A percentile compares a stretch with the other conserved stretches of the same genome.
phyloP scores from a whole-genome alignment of 2,797 vertebrate species.

The Vipera ursinii region DNA sequence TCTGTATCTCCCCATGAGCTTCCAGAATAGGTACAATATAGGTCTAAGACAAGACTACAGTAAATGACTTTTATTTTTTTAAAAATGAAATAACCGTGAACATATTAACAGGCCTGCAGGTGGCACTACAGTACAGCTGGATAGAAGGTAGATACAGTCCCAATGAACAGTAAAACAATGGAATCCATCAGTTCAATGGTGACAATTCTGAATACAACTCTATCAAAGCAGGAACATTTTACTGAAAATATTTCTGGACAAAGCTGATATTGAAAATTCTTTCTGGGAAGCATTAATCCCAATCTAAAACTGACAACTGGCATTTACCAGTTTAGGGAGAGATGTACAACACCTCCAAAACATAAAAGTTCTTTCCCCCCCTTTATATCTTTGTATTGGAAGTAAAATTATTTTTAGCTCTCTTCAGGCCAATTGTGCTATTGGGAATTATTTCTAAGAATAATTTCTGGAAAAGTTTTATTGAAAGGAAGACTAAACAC shows the following conservation, averaged over 20 bases:
- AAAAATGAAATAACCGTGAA: constrained; percentile 77
- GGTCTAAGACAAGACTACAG: constrained; percentile 74
- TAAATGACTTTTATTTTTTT: constrained; percentile 81
- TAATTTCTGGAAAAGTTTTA: constrained; percentile 70
- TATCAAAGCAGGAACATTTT: constrained; percentile 75
- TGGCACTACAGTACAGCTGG: constrained; percentile 79
- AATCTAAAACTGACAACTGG: constrained; percentile 63
- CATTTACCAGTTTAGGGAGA: constrained; percentile 66
- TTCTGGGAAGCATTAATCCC: constrained; percentile 66
- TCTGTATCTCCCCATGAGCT: constrained; percentile 50
- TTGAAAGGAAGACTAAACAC: constrained; percentile 80
- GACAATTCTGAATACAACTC: constrained; percentile 74
- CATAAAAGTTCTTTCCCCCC: constrained; percentile 58
- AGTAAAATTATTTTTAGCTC: constrained; percentile 69
- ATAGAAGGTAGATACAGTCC: constrained; percentile 73
- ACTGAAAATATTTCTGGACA: constrained; percentile 74
- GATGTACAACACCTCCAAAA: constrained; percentile 68
- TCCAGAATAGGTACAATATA: constrained; percentile 71
- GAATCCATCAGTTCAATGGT: constrained; percentile 72
- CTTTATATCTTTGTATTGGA: constrained; percentile 64
- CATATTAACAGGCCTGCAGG: constrained; percentile 82
- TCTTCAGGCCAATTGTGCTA: constrained; percentile 80
- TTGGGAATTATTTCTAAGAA: constrained; percentile 76
- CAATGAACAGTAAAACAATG: constrained; percentile 70
- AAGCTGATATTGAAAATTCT: constrained; percentile 70